phyloP scores from a whole-genome alignment of 2,888 invertebrate species.

The Eristalinus sepulchralis region DNA sequence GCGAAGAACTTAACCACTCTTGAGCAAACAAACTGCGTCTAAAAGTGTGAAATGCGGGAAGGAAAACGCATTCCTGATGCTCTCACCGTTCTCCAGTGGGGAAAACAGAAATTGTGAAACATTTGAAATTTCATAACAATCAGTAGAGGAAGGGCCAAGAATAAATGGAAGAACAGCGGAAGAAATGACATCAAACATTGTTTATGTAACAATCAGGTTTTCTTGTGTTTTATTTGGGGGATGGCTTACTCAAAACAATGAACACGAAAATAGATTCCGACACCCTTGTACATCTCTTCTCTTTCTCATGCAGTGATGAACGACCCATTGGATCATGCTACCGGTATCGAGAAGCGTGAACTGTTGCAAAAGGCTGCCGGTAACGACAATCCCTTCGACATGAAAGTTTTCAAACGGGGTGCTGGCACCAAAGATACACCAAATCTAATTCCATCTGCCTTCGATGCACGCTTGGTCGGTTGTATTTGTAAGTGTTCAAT shows the following conservation, averaged over 20 bases:
- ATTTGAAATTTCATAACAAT: conserved; percentile 29
- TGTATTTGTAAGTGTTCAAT: conserved; percentile 89
- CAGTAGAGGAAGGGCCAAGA: neutral
- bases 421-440: conserved; percentile 92
- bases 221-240: neutral
- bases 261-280: conserved; percentile 44
- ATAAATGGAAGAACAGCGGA: neutral
- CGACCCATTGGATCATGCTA: conserved; percentile 95
- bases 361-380: conserved; percentile 92
- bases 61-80: neutral
- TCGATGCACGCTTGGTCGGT: conserved; percentile 94
- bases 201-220: conserved; percentile 58
- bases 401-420: conserved; percentile 91
- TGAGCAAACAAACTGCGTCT: neutral
- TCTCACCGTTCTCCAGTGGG: neutral
- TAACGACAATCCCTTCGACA: conserved; percentile 92
- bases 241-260: conserved; percentile 13
- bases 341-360: conserved; percentile 95
- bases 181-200: conserved; percentile 30
- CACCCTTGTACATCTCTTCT: neutral
- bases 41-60: neutral
- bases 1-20: conserved; percentile 40
- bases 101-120: neutral
- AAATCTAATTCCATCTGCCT: conserved; percentile 94
- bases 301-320: conserved; percentile 85